phyloP scores from a whole-genome alignment of 1,140 invertebrate genomes.

The Cydia fagiglandana region DNA sequence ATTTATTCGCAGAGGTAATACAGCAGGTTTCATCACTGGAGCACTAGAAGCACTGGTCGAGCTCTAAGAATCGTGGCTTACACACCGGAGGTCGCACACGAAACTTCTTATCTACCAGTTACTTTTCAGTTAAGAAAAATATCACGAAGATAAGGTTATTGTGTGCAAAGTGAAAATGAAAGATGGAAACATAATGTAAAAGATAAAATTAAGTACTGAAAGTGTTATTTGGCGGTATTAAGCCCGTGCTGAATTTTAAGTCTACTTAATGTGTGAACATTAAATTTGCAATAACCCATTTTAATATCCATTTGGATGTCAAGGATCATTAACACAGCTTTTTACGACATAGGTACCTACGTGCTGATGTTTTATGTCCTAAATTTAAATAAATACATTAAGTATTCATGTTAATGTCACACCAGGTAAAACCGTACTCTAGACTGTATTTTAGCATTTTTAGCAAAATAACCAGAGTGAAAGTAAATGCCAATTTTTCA shows the following conservation, averaged over 20 bases:
- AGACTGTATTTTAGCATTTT: background rate
- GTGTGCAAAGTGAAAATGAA: too few species aligned
- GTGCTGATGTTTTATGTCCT: background rate
- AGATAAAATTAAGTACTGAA: too few species aligned
- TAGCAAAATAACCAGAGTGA: background rate
- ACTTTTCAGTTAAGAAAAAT: too few species aligned
- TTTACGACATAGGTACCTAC: background rate
- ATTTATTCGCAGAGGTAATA: too few species aligned
- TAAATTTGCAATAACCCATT: background rate
- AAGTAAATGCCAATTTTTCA: background rate
- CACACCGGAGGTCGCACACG: too few species aligned
- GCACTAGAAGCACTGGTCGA: too few species aligned
- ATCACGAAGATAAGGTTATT: too few species aligned
- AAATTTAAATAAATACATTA: background rate
- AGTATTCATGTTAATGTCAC: background rate
- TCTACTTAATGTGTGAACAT: constrained; percentile 12
- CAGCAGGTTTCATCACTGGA: too few species aligned
- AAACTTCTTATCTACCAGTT: too few species aligned
- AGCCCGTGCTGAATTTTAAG: constrained; percentile 13
- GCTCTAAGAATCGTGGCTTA: too few species aligned
- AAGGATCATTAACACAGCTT: background rate
- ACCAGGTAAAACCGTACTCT: background rate
- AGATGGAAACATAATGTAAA: too few species aligned
- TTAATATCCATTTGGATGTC: background rate
- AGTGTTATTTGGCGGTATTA: too few species aligned